A percentile compares a stretch with the other conserved stretches of the same genome.
Evolutionary conservation across 2,113 vertebrate species (phyloP).

Genomic region (Labeo catla): DNA sequence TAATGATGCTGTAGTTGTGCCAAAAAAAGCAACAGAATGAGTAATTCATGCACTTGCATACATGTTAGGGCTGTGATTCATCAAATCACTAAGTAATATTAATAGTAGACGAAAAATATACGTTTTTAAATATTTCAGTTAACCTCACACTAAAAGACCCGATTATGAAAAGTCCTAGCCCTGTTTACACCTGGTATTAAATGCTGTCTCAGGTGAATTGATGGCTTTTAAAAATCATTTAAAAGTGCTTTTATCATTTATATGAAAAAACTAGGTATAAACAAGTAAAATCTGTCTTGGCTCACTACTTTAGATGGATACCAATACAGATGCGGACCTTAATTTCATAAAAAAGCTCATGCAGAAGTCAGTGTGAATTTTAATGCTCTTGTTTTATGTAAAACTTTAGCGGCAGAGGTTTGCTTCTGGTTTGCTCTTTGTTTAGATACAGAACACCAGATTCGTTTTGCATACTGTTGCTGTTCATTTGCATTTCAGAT

Average conservation of each 20-base stretch:
- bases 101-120: no score
- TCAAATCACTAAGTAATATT: not conserved
- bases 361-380: not conserved
- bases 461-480: slow-evolving; percentile 57
- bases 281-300: not conserved
- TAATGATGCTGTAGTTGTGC: slow-evolving; percentile 22
- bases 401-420: slow-evolving; percentile 46
- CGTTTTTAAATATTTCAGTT: no score
- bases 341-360: not conserved
- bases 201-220: not conserved
- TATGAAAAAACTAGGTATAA: not conserved
- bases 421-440: slow-evolving; percentile 47
- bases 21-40: not conserved
- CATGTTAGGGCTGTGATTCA: not conserved
- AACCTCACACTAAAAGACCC: not conserved
- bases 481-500: slow-evolving; percentile 58
- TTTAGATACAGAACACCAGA: slow-evolving; percentile 47
- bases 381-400: slow-evolving; percentile 3
- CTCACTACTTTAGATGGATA: not conserved
- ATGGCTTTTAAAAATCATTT: not conserved
- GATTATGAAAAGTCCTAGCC: not conserved
- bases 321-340: not conserved
- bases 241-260: not conserved
- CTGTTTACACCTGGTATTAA: not conserved
- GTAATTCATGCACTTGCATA: not conserved